Evolutionary conservation across 2,113 vertebrate genomes (phyloP).

Genomic region (Eretmochelys imbricata): DNA sequence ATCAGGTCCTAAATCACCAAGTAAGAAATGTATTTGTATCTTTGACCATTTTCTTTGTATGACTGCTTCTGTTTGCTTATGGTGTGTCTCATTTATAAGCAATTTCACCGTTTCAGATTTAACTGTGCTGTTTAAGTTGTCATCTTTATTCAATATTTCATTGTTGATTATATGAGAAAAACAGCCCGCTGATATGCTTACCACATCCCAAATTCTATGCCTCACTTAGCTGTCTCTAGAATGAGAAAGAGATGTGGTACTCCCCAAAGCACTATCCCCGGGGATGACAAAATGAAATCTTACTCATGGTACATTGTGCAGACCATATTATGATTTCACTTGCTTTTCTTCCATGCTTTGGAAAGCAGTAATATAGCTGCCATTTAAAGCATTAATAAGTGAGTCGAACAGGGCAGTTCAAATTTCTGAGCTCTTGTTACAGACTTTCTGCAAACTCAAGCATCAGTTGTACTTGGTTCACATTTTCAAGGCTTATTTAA

Average conservation of each 20-base stretch:
- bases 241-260: neutral
- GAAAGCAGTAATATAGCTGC: neutral
- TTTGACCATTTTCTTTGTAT: neutral
- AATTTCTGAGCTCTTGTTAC: neutral
- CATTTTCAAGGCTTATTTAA: neutral
- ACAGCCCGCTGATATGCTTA: neutral
- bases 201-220: neutral
- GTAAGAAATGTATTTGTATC: neutral
- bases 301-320: neutral
- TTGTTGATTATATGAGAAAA: neutral
- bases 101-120: neutral
- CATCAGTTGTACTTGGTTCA: neutral
- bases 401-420: neutral
- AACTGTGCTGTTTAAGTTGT: neutral
- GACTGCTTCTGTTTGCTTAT: neutral
- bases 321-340: neutral
- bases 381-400: neutral
- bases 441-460: neutral
- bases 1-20: neutral
- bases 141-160: neutral
- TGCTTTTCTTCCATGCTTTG: neutral
- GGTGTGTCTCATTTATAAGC: neutral
- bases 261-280: neutral
- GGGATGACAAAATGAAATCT: neutral
- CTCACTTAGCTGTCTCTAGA: neutral